Conservation (phyloP, 1,140 invertebrate species). For the Triops cancriformis region DNA sequence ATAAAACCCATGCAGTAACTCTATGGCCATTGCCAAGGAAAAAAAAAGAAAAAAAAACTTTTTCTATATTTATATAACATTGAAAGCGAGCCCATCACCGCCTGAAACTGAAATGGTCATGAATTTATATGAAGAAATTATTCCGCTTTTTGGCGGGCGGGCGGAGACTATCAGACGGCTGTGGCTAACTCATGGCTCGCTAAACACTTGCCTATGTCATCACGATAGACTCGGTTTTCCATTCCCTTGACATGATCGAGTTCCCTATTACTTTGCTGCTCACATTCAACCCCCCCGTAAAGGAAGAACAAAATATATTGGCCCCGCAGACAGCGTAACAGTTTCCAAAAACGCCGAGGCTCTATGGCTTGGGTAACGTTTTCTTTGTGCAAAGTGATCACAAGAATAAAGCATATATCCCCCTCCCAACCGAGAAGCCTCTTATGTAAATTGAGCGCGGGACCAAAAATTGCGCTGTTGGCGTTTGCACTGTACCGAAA, state of each 20-base stretch:
- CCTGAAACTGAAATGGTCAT: background rate
- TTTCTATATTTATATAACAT: constrained; percentile 4
- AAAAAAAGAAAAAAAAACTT: background rate
- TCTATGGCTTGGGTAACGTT: background rate
- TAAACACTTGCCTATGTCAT: constrained; percentile 13
- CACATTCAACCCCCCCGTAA: background rate
- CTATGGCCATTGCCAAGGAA: background rate
- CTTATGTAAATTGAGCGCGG: background rate
- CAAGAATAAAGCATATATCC: background rate
- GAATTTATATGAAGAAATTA: constrained; percentile 14
- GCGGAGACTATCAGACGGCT: background rate
- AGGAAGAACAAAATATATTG: background rate
- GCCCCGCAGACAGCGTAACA: background rate
- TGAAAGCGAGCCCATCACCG: background rate
- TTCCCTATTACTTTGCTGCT: background rate
- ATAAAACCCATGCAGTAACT: background rate
- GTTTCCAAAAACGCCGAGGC: too few relatives aligned
- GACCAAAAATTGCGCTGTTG: background rate
- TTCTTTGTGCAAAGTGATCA: background rate
- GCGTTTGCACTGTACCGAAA: background rate
- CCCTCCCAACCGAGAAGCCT: background rate
- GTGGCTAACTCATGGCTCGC: background rate
- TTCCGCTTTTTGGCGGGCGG: background rate
- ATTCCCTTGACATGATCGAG: background rate
- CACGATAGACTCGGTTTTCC: background rate